Base-by-base conservation (phyloP, 2,113 vertebrate species). In the Lepidiolamprologus cunningtoni region DNA sequence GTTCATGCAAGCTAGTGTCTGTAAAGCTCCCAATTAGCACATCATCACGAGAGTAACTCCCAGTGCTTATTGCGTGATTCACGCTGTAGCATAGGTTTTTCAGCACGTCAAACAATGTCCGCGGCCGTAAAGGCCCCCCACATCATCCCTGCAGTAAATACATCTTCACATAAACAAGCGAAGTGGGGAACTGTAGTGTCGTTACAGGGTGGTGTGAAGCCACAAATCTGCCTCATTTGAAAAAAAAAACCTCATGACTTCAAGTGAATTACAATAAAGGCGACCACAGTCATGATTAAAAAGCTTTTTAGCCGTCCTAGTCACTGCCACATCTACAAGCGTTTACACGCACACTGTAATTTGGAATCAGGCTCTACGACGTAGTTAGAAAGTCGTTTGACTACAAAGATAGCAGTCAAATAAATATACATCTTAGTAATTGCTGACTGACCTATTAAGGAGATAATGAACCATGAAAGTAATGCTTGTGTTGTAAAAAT, bases 231-330 rank as follows among this genome's bases (percentile, higher is more conserved):
- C 78, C 81, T 53, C 66, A 81, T 37, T 81, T 40, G 11, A 81
- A 61, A 81, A 79, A 71, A 80, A 80, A 19, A 0, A 0, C 47
- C 26, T 87, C 45, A 42, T 50, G 80, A 83, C 71, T 84, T 88
- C 12, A 83, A 26, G 61, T 86, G 35, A 8, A 11, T 80, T 71
- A 82, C 68, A 73, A 85, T 82, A 84, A 83, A 84, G 86, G 17
- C 52, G 47, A 93, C 87, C 92, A 85, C 94, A 94, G 47, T 80
- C 85, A 45, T 93, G 92, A 95, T 95, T 92, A 94, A 91, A 95
- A 85, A 87, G 89, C 53, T 35, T 86, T 86, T 76, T 17, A 85
- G 66, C 66, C 10, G 45, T 58, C 83, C 37, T 16, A 79, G 61
- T 91, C 79, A 37, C 23, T 78, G 73, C 85, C 73, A 35, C 33